Base-by-base conservation (phyloP, 2,797 vertebrate genomes). In the Lateolabrax maculatus region DNA sequence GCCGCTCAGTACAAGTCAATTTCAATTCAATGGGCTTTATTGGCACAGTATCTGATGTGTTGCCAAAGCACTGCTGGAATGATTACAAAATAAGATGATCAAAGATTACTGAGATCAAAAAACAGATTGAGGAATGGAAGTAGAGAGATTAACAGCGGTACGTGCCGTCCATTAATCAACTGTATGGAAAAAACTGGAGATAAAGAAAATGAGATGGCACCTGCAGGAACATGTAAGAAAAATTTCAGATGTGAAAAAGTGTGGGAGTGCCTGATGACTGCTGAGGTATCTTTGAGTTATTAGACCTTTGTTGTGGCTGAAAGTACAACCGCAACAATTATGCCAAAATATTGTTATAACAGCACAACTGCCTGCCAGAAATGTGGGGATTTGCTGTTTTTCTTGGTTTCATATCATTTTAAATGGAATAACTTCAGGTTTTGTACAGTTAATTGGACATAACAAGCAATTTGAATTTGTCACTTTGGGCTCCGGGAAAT, bases 1-100 rank as follows among this genome's bases (percentile, higher is more conserved):
- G 69, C 68, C 69, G 31, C 71, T 85, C 86, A 56, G 6, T 46
- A 53, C 68, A 39, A 51, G 60, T 76, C 74, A 25, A 31, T 79
- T 57, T 79, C 44, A 66, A 21, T 75, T 73, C 57, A 57, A 21
- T 85, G 46, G 39, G 62, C 51, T 74, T 36, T 34, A 27, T 49
- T 56, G 63, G 44, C 64, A 21, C 2, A 0, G 15, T 27, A 8
- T 75, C 79, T 73, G 75, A 84, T 61, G 44, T 44, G 63, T 44
- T 67, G 67, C 66, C 80, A 84, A 52, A 81, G 64, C 25, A 1
- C 51, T 29, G 67, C 52, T 60, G 63, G 44, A 60, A n/a, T 43
- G 25, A 79, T 64, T 37, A 29, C 70, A 76, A 19, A 71, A 63
- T 77, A 56, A 58, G 68, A 77, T 31, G 9, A 1, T 56, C 15